Percentiles rank a stretch among this genome's conserved stretches.
phyloP scores from a whole-genome alignment of 2,113 vertebrate species.

The Euleptes europaea region DNA sequence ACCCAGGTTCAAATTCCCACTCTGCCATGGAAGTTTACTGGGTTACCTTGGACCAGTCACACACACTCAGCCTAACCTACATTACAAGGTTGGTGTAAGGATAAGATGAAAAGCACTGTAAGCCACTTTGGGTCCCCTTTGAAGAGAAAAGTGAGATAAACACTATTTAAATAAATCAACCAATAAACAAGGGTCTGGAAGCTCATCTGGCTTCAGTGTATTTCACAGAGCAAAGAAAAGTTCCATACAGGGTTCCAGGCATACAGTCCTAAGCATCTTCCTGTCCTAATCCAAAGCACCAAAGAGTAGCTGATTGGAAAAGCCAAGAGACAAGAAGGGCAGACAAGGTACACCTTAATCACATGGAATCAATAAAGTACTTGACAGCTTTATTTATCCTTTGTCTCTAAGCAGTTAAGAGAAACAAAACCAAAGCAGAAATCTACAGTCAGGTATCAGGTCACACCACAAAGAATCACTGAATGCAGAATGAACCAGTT shows the following conservation, averaged over 20 bases:
- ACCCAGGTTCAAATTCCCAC: no score
- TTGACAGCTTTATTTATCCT: slow-evolving; percentile 58
- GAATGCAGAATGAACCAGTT: slow-evolving; percentile 34
- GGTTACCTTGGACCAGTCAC: no score
- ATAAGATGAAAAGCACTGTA: no score
- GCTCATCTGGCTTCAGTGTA: neutral
- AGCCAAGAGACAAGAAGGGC: slow-evolving; percentile 19
- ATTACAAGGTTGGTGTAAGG: no score
- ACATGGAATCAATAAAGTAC: slow-evolving; percentile 49
- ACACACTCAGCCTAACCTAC: no score
- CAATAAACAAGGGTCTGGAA: neutral
- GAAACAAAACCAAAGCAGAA: slow-evolving; percentile 44
- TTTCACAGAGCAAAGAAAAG: neutral
- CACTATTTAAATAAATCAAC: neutral
- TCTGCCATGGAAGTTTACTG: no score
- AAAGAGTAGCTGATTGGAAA: slow-evolving; percentile 25
- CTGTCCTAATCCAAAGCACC: slow-evolving; percentile 8
- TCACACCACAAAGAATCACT: slow-evolving; percentile 21
- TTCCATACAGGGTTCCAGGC: neutral
- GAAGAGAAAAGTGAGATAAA: no score
- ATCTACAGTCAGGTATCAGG: slow-evolving; percentile 24
- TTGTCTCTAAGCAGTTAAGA: slow-evolving; percentile 33
- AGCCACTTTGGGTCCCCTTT: no score
- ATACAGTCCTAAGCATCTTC: neutral
- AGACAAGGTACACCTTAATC: slow-evolving; percentile 30